Conservation (phyloP, 2,888 invertebrate genomes). For the Terebella lapidaria region DNA sequence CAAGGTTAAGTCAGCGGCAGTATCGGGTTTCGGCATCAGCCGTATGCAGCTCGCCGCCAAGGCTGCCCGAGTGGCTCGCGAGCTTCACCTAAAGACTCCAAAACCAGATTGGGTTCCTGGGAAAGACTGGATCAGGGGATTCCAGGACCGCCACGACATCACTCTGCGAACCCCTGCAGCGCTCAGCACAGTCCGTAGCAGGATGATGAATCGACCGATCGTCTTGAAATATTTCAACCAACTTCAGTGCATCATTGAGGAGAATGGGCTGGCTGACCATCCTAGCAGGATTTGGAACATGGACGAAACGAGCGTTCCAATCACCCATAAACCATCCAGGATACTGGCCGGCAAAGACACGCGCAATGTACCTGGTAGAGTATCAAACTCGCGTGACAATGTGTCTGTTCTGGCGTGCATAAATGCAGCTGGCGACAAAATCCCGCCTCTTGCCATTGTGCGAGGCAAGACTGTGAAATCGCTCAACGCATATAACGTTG, state of each 20-base stretch:
- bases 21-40: no score
- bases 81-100: not conserved
- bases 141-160: not conserved
- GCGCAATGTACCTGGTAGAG: not conserved
- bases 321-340: not conserved
- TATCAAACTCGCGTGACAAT: not conserved
- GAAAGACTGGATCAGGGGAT: not conserved
- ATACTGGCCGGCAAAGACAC: not conserved
- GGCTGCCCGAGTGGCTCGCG: not conserved
- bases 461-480: not conserved
- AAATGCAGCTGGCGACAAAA: not conserved
- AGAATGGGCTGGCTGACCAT: not conserved
- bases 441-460: not conserved
- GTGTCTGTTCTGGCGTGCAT: not conserved
- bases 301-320: not conserved
- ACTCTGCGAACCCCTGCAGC: not conserved
- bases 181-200: not conserved
- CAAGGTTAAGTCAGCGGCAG: no score
- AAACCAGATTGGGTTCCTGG: not conserved
- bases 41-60: not conserved
- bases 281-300: not conserved
- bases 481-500: not conserved
- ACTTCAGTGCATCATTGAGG: not conserved
- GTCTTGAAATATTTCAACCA: not conserved
- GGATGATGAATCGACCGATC: not conserved